phyloP scores from a whole-genome alignment of 2,888 invertebrate genomes.

The Seira ritae region DNA sequence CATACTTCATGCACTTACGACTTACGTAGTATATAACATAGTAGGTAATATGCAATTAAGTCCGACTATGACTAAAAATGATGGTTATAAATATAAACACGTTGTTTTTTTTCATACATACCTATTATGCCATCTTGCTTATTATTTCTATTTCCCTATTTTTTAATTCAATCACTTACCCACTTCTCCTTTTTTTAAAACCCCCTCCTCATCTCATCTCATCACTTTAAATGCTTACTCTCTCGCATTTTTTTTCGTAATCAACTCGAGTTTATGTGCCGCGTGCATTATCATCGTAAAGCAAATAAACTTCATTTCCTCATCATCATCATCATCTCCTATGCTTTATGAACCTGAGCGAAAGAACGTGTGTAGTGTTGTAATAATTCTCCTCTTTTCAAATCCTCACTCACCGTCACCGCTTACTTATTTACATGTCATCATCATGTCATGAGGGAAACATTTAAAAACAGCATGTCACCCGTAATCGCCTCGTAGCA shows the following conservation, averaged over 20 bases:
- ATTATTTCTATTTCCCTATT: neutral
- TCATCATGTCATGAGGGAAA: neutral
- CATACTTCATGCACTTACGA: too few species aligned
- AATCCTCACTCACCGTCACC: too few species aligned
- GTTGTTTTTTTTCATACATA: too few species aligned
- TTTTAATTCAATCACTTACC: neutral
- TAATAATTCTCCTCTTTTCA: neutral
- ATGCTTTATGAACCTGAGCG: conserved; percentile 15
- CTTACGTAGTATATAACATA: neutral
- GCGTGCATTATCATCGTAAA: conserved; percentile 21
- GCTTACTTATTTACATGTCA: too few species aligned
- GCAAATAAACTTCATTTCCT: conserved; percentile 30
- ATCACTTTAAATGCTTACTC: conserved; percentile 24
- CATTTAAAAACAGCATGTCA: conserved; percentile 4
- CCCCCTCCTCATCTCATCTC: neutral
- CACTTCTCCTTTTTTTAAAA: conserved; percentile 10
- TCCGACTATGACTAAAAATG: too few species aligned
- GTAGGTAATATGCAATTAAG: too few species aligned
- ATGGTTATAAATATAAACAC: too few species aligned
- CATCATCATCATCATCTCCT: conserved; percentile 16
- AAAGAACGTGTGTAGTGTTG: neutral
- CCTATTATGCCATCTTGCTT: neutral
- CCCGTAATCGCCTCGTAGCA: conserved; percentile 15
- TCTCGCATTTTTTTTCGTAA: conserved; percentile 41
- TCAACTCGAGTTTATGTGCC: conserved; percentile 47